Evolutionary conservation across 2,888 invertebrate genomes (phyloP).

Genomic region (Nemotelus pantherinus): DNA sequence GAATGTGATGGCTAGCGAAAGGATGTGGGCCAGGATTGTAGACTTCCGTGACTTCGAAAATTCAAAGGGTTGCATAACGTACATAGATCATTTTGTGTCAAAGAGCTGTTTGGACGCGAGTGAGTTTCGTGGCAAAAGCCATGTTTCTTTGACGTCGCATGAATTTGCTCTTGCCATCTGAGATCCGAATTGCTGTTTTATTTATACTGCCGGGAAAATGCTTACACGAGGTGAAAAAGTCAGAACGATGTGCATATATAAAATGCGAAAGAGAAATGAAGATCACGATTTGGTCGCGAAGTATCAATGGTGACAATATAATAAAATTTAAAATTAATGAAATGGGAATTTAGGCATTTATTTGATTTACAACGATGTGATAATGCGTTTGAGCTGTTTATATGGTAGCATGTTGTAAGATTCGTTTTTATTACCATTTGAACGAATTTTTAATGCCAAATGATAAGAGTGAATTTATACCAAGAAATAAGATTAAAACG

Average conservation of each 20-base stretch:
- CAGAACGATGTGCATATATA: not conserved
- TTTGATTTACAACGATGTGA: constrained; percentile 34
- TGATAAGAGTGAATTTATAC: too few relatives aligned
- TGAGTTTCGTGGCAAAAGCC: constrained; percentile 42
- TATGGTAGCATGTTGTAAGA: not conserved
- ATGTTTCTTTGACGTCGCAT: constrained; percentile 43
- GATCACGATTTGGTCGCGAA: constrained; percentile 2
- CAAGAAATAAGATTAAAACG: too few relatives aligned
- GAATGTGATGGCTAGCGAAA: constrained; percentile 27
- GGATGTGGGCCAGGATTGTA: not conserved
- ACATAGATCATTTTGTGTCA: not conserved
- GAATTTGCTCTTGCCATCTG: constrained; percentile 45
- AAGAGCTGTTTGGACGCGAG: constrained; percentile 25
- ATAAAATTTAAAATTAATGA: constrained; percentile 44
- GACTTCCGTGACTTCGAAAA: not conserved
- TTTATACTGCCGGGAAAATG: constrained; percentile 1
- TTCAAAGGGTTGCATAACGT: not conserved
- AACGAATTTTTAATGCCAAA: too few relatives aligned
- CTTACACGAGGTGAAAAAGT: not conserved
- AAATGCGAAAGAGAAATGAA: not conserved
- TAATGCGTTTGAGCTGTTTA: constrained; percentile 14
- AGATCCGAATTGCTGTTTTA: constrained; percentile 16
- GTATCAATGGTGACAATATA: not conserved
- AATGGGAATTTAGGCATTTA: constrained; percentile 34
- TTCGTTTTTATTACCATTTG: not conserved